Base-by-base conservation (phyloP, 2,113 vertebrate genomes). In the Oenanthe oenanthe region DNA sequence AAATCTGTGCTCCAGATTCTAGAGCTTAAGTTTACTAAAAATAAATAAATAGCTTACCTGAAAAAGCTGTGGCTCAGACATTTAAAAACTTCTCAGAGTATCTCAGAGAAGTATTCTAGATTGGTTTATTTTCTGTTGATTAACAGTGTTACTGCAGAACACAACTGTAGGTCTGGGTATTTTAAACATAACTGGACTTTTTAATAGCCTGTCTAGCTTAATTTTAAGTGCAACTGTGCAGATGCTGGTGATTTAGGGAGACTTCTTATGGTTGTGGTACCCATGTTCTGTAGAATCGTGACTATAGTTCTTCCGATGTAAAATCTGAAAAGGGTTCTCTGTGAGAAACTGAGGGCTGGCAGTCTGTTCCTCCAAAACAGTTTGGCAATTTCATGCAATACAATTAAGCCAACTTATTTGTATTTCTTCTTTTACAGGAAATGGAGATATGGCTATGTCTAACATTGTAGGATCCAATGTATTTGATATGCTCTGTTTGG, bases 381-480 rank as follows among this genome's bases (percentile, higher is more conserved):
- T 92, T 94, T 92, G 72, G 54, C 75, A 80, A 88, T 85, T 92
- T 83, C 60, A 42, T 34, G 50, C 15, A 26, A 34, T 48, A 65
- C 48, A 68, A 50, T 65, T 50, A 85, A 68, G 56, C 42, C 48
- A 70, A 85, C 56, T 90, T 72, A 62, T 36, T 25, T 90, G 54
- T 83, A 70, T 96, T 92, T 95, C 67, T 96, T 96, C n/a, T 94
- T 82, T 93, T 95, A 58, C 97, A 99, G 99, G 99, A 81, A 99
- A 99, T 97, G 99, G 98, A 31, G 99, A 99, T 95, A 99, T 99
- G 99, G 99, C 99, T 86, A 99, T 99, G 99, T 98, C 99, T 84
- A 99, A 99, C 97, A 99, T 99, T 24, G 98, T 99, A 92, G 99
- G 99, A 93, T 99, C 99, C 34, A 99, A 99, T 4, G 98, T 99